These are phyloP conservation scores for Mormyrus lacerda DNA, from an alignment of 2,113 vertebrate species.

Conservation along the genomic window DNA sequence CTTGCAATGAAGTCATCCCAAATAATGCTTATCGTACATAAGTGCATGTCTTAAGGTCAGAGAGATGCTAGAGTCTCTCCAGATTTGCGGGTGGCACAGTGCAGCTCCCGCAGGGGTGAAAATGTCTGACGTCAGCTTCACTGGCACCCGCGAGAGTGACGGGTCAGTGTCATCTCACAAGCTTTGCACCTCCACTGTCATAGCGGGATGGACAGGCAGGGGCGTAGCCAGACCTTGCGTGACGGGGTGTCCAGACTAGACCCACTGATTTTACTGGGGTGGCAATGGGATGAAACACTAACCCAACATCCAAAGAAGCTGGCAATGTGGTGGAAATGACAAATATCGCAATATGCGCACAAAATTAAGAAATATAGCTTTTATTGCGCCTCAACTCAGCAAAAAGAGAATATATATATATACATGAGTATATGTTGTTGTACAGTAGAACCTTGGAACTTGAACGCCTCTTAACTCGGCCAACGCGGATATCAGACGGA, in stretches of 20 bases:
- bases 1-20: neutral
- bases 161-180: neutral
- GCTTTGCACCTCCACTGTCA: neutral
- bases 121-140: neutral
- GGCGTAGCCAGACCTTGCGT: neutral
- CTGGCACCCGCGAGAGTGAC: neutral
- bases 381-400: neutral
- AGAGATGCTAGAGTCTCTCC: neutral
- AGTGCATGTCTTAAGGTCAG: neutral
- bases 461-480: too few relatives aligned
- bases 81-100: neutral
- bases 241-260: neutral
- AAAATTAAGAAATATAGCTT: neutral
- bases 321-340: neutral
- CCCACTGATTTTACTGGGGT: neutral
- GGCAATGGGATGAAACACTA: neutral
- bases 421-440: neutral
- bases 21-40: neutral
- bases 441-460: too few relatives aligned
- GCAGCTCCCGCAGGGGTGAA: neutral
- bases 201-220: neutral
- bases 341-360: neutral
- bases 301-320: neutral
- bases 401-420: neutral
- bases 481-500: too few relatives aligned